phyloP scores from a whole-genome alignment of 2,113 vertebrate genomes.

The Merops nubicus region DNA sequence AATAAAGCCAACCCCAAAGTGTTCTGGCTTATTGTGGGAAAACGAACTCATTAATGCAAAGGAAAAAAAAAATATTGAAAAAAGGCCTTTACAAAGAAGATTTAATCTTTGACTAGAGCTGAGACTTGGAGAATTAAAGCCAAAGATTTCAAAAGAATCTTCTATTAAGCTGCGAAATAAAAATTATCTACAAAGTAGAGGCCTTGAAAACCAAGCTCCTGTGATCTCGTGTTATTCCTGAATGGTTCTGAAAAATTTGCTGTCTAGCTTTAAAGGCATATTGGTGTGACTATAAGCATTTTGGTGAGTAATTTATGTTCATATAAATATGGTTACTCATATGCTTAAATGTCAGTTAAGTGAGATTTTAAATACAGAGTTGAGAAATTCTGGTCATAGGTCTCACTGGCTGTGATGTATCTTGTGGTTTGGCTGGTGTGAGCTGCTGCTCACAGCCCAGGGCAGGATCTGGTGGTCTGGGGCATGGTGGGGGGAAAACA shows the following conservation, averaged over 20 bases:
- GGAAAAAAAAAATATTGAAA: neutral
- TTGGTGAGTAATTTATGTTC: neutral
- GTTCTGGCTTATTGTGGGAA: conserved; percentile 1
- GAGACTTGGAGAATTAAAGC: neutral
- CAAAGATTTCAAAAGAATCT: neutral
- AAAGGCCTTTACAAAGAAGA: neutral
- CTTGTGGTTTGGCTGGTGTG: neutral
- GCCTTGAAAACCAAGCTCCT: neutral
- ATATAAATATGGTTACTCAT: neutral
- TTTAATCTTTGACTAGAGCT: neutral
- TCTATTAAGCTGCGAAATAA: neutral
- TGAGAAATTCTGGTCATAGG: neutral
- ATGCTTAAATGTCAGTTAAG: neutral
- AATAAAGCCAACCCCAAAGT: neutral
- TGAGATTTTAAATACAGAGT: neutral
- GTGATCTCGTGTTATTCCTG: neutral
- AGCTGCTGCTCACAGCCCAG: rapidly evolving
- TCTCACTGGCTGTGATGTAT: rapidly evolving
- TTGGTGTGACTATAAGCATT: rapidly evolving
- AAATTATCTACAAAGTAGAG: neutral
- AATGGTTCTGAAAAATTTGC: neutral
- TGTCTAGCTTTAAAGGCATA: neutral
- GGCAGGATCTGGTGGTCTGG: neutral
- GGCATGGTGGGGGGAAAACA: neutral
- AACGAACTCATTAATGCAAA: neutral